Evolutionary conservation across 1,140 invertebrate genomes (phyloP), one percentile per base, ranked within the genome.

Genomic region (Aleiodes sp.): DNA sequence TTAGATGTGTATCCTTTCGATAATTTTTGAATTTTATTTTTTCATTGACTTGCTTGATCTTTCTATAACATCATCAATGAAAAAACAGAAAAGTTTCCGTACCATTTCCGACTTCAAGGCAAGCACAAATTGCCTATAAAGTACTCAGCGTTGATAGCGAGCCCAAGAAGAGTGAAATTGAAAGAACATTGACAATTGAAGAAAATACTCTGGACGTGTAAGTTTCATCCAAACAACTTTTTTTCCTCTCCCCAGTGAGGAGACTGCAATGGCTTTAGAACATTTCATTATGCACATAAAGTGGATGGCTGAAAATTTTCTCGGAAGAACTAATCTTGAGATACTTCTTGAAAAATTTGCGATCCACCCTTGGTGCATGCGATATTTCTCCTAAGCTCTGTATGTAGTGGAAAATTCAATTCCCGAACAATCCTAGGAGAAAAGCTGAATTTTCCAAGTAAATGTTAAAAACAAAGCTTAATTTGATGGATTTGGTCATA

Each of bases 101-200:
- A 67, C 91, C 92, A 31, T 94, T 95, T 82, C 84, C 89, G 39
- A 87, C 87, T 31, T 71, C 78, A 9, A 78, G 87, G 74, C 85
- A 92, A 77, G 94, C 94, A 9, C 87, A 91, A 80, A 91, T 95
- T 74, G 92, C 87, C 14, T 93, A 89, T 81, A 89, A 93, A 75
- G 90, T 93, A 6, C 79, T 96, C 7, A 87, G 87, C 80, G 92
- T 96, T 8, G 94, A 95, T 80, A 73, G 85, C 39, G 94, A 95
- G 82, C 94, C 94, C 2, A 90, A 89, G 75, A 84, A 92, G 75
- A 90, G 91, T 76, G 87, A 87, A 72, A 89, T 92, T 2, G 84
- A 77, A n/a, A 94, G 92, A 80, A 78, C 80, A n/a, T 81, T 95
- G 12, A 74, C 69, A n/a, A 61, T 91, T 2, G 81, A 91, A 12